These are phyloP conservation scores for Thrips palmi DNA, from an alignment of 1,140 invertebrate species.

Conservation along the genomic window DNA sequence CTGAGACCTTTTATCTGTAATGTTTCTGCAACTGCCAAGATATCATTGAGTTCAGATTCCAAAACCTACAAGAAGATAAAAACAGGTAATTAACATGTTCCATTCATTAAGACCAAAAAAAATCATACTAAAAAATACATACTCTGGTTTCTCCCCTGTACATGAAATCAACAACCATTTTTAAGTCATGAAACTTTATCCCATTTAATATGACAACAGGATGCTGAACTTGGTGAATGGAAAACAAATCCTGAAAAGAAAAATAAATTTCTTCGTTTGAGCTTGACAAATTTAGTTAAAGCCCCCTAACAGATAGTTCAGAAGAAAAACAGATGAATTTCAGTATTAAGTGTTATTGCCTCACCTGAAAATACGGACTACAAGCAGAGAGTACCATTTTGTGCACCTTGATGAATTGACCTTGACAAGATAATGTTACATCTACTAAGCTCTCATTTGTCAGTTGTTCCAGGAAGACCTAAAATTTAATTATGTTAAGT, in stretches of 20 bases:
- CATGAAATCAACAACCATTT: conserved; percentile 32
- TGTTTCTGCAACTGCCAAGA: conserved; percentile 24
- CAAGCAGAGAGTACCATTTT: conserved; percentile 37
- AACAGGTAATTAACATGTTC: background rate
- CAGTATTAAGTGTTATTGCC: background rate
- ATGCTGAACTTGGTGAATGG: conserved; percentile 24
- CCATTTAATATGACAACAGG: conserved; percentile 31
- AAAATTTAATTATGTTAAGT: conserved; percentile 13
- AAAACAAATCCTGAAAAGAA: conserved; percentile 24
- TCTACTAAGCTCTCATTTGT: conserved; percentile 30
- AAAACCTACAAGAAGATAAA: conserved; percentile 14
- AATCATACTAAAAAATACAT: conserved; percentile 3
- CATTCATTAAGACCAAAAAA: background rate
- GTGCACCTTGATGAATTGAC: conserved; percentile 33
- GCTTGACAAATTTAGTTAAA: conserved; percentile 1
- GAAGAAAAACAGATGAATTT: conserved; percentile 9
- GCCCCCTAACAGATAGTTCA: background rate
- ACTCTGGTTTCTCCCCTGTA: conserved; percentile 35
- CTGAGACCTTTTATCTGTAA: conserved; percentile 28
- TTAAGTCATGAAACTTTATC: conserved; percentile 26
- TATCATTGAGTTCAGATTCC: conserved; percentile 22
- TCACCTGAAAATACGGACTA: conserved; percentile 34
- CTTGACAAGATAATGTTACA: conserved; percentile 36
- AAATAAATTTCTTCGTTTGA: background rate
- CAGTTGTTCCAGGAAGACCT: conserved; percentile 32